Evolutionary conservation across 2,113 vertebrate genomes (phyloP).

Genomic region (Aldabrachelys gigantea): DNA sequence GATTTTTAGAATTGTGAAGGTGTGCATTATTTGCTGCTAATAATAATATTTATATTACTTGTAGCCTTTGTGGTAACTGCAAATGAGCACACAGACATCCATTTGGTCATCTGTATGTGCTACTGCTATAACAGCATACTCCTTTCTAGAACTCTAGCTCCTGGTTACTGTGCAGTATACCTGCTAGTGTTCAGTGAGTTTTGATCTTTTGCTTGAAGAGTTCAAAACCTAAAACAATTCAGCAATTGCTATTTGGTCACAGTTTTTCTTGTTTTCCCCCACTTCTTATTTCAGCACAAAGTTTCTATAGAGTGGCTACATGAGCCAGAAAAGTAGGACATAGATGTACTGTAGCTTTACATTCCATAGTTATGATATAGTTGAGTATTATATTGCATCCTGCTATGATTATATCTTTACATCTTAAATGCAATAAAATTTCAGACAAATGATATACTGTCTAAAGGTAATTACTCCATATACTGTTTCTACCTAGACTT

Average conservation of each 20-base stretch:
- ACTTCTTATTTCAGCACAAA: neutral
- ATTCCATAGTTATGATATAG: neutral
- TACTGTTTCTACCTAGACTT: neutral
- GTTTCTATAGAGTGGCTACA: neutral
- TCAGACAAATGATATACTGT: neutral
- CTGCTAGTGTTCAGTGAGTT: neutral
- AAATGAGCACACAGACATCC: neutral
- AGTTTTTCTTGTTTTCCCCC: neutral
- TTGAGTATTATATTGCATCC: neutral
- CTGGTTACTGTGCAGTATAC: fast-evolving
- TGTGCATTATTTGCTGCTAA: neutral
- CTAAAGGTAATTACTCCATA: neutral
- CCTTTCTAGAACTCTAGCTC: neutral
- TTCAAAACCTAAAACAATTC: neutral
- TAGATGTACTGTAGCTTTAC: fast-evolving
- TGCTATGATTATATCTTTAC: neutral
- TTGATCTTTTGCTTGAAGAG: neutral
- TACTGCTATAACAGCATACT: neutral
- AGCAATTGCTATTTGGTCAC: neutral
- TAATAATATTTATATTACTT: neutral
- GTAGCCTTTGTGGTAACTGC: neutral
- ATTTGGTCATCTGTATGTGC: fast-evolving
- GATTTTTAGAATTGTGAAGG: neutral
- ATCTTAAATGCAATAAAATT: fast-evolving
- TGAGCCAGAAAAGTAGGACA: neutral